Evolutionary conservation across 2,113 vertebrate genomes (phyloP), one percentile per base, ranked within the genome.

Genomic region (Mormyrus lacerda): DNA sequence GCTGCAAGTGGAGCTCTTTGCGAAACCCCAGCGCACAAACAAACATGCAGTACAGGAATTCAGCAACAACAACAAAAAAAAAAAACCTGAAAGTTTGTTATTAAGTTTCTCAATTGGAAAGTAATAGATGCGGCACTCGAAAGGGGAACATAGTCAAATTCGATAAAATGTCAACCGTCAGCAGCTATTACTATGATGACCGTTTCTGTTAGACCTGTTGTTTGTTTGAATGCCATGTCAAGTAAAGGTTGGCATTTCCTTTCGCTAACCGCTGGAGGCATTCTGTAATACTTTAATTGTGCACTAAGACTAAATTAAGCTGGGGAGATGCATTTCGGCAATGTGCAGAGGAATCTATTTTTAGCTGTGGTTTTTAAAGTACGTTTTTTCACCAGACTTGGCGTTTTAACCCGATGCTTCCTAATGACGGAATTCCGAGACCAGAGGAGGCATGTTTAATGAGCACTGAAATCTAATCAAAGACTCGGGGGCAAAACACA

Each of bases 21-120:
- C 69, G 39, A 42, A 82, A 87, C 90, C 45, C 53, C 31, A 45
- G 55, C 45, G 65, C 55, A 90, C 90, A 85, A 65, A 88, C 11
- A 65, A 27, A 48, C 65, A 27, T 21, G 5, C 44, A 17, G 55
- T 24, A 89, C 69, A n/a, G 53, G 42, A 82, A 13, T 35, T 82
- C 47, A 17, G n/a, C 76, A 24, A 61, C 35, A 27, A 55, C 47
- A 39, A 61, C 35, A 27, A 55, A 39, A 39, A 31, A 73, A 73
- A 31, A 31, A 73, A 21, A 19, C 39, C 17, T 44, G 24, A 42
- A 35, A 42, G 17, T 44, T 83, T 83, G 79, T 45, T 42, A 79
- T 79, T 42, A 79, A 79, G 17, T 31, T 39, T 79, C 27, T 42
- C 73, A 79, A 39, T 19, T 42, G 27, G 39, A 79, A 35, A 79